phyloP scores from a whole-genome alignment of 1,140 invertebrate species.

The Drosophila lacteicornis region DNA sequence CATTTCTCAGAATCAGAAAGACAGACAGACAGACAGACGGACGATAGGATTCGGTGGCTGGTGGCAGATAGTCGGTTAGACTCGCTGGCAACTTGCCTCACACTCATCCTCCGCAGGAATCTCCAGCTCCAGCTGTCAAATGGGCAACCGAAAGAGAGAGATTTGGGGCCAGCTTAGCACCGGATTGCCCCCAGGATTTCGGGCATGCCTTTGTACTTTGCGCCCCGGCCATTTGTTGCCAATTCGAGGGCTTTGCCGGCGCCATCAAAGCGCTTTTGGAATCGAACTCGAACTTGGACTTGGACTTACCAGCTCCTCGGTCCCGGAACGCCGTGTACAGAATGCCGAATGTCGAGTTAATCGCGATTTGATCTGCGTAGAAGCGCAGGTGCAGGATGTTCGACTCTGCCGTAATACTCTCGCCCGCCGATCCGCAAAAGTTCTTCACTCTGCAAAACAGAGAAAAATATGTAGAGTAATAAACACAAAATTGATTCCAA shows the following conservation, averaged over 20 bases:
- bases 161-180: conserved; percentile 59
- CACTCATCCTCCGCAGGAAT: not conserved
- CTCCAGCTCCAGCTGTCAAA: conserved; percentile 33
- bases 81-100: conserved; percentile 18
- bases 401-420: conserved; percentile 87
- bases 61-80: conserved; percentile 46
- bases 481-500: not conserved
- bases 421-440: conserved; percentile 93
- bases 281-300: conserved; percentile 6
- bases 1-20: conserved; percentile 10
- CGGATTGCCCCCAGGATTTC: conserved; percentile 59
- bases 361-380: conserved; percentile 88
- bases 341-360: conserved; percentile 89
- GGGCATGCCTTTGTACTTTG: conserved; percentile 39
- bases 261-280: conserved; percentile 36
- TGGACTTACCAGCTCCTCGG: conserved; percentile 82
- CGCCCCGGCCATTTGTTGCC: conserved; percentile 51
- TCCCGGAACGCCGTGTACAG: conserved; percentile 91
- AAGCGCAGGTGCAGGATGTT: conserved; percentile 90
- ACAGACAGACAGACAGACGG: conserved; percentile 1
- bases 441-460: conserved; percentile 86
- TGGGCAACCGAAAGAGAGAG: conserved; percentile 36
- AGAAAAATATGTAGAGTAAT: not conserved
- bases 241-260: conserved; percentile 63
- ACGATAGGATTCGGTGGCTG: conserved; percentile 26